Percentiles rank a stretch among this genome's conserved stretches.
Evolutionary conservation across 2,888 invertebrate species (phyloP).

Genomic region (Acholoe squamosa): DNA sequence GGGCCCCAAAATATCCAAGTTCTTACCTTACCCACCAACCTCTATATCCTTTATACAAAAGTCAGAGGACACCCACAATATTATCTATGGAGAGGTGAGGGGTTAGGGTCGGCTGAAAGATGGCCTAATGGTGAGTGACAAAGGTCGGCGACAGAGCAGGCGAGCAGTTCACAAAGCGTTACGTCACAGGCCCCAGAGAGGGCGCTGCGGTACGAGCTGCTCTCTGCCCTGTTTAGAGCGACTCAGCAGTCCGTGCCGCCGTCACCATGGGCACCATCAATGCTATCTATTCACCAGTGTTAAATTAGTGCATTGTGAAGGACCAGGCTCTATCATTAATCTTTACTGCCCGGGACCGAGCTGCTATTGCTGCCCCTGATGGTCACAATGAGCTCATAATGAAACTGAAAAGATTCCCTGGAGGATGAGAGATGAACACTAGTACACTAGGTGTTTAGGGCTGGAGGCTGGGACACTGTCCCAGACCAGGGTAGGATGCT

Average conservation of each 20-base stretch:
- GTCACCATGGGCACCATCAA: background rate
- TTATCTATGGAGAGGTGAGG: background rate
- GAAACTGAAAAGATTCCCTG: slow-evolving; percentile 17
- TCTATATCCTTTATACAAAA: background rate
- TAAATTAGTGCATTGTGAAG: background rate
- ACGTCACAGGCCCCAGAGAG: background rate
- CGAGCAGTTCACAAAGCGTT: slow-evolving; percentile 34
- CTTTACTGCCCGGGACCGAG: background rate
- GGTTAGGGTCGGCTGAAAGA: background rate
- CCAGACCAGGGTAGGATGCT: no score
- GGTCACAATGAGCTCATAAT: slow-evolving; percentile 7
- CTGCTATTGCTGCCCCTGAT: background rate
- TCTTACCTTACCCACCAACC: background rate
- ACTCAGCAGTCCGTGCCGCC: background rate
- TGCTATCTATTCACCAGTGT: slow-evolving; percentile 13
- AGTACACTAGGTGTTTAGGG: no score
- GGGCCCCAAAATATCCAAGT: background rate
- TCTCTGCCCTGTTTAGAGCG: background rate
- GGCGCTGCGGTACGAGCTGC: background rate
- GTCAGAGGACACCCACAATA: slow-evolving; percentile 2
- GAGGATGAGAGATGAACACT: background rate
- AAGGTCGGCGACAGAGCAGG: background rate
- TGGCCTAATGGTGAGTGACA: background rate
- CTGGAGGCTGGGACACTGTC: no score
- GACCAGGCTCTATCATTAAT: background rate